A percentile compares a stretch with the other conserved stretches of the same genome.
Conservation (phyloP, 2,888 invertebrate species). For the Lathronympha strigana region DNA sequence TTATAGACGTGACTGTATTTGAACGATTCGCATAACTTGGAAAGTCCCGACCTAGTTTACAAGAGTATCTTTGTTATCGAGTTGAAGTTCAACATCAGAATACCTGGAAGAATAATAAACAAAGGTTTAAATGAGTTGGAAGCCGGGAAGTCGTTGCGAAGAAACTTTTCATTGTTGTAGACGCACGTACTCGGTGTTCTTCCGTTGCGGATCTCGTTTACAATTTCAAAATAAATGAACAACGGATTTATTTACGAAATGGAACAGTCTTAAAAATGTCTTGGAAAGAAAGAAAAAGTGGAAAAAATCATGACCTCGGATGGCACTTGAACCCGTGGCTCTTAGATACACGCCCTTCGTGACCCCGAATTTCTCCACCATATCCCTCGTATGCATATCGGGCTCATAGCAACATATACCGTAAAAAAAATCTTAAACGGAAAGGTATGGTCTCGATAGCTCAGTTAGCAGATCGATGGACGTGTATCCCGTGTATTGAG, state of each 20-base stretch:
- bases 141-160: conserved; percentile 48
- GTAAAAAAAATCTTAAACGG: too few species aligned
- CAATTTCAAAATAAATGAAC: conserved; percentile 40
- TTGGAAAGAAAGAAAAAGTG: too few species aligned
- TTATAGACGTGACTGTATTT: too few species aligned
- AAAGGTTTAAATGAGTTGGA: conserved; percentile 48
- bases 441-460: too few species aligned
- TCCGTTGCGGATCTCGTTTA: conserved; percentile 35
- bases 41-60: conserved; percentile 27
- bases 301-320: too few species aligned
- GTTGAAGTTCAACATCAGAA: conserved; percentile 38
- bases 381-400: too few species aligned
- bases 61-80: conserved; percentile 34
- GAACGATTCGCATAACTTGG: conserved; percentile 28
- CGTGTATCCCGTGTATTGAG: too few species aligned
- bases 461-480: too few species aligned
- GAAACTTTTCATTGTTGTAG: conserved; percentile 47
- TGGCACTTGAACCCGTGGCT: too few species aligned
- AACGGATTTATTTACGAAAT: conserved; percentile 34
- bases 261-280: conserved; percentile 22
- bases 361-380: too few species aligned
- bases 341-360: too few species aligned
- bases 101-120: conserved; percentile 46
- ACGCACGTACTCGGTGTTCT: conserved; percentile 43
- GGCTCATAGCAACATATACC: too few species aligned